Conservation (phyloP, 2,797 vertebrate genomes). For the Melanotaenia boesemani region DNA sequence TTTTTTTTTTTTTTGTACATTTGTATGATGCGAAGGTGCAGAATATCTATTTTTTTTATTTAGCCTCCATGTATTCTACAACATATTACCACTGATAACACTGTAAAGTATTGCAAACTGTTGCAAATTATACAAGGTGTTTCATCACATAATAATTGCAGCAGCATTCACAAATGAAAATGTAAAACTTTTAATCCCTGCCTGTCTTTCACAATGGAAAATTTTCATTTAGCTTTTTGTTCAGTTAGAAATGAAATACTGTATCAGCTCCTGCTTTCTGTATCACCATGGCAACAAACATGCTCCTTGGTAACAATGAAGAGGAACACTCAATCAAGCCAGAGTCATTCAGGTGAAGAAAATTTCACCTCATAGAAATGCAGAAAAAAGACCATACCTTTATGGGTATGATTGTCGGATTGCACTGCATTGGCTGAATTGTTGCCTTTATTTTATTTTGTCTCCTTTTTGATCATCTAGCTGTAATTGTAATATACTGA, state of each 20-base stretch:
- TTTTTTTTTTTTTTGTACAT: neutral
- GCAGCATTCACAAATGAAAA: constrained; percentile 33
- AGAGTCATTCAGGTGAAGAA: constrained; percentile 39
- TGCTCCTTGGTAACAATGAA: constrained; percentile 55
- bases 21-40: neutral
- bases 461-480: no score
- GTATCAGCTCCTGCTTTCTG: constrained; percentile 51
- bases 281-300: constrained; percentile 71
- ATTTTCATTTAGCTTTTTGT: constrained; percentile 65
- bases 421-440: neutral
- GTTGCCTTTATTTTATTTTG: neutral
- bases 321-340: constrained; percentile 57
- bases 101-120: constrained; percentile 16
- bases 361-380: constrained; percentile 35
- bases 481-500: neutral
- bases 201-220: constrained; percentile 47
- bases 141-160: constrained; percentile 26
- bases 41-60: neutral
- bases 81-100: constrained; percentile 21
- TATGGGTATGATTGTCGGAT: neutral
- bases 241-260: constrained; percentile 64
- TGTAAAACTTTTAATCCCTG: constrained; percentile 39
- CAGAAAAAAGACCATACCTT: neutral
- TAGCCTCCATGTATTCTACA: neutral
- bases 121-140: constrained; percentile 14